These are phyloP conservation scores for Bombus sylvicola DNA, from an alignment of 1,140 invertebrate genomes.

Conservation along the genomic window DNA sequence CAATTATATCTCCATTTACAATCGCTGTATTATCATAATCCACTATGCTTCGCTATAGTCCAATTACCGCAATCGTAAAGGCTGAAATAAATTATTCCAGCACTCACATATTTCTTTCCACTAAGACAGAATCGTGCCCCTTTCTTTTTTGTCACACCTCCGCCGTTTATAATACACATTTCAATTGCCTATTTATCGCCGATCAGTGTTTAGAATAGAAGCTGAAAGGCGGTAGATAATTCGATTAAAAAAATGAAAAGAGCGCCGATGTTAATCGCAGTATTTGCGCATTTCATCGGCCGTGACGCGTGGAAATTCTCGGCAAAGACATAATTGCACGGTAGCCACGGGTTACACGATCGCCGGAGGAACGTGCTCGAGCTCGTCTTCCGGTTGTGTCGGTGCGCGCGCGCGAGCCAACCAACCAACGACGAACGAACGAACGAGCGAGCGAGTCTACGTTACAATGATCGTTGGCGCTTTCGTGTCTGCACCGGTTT, in stretches of 20 bases:
- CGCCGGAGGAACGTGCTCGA: slow-evolving; percentile 12
- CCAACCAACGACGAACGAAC: neutral
- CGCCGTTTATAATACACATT: neutral
- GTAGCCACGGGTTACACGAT: slow-evolving; percentile 24
- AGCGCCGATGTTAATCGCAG: neutral
- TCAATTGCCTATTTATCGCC: neutral
- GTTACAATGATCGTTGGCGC: slow-evolving; percentile 4
- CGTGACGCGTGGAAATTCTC: slow-evolving; percentile 16
- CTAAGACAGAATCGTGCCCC: too few species aligned
- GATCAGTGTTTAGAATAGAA: neutral
- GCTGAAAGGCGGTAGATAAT: neutral
- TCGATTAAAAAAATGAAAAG: neutral
- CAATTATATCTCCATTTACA: too few species aligned
- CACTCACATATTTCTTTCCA: neutral
- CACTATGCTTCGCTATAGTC: too few species aligned
- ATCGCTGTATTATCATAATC: too few species aligned
- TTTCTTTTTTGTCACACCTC: neutral
- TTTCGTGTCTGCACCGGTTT: slow-evolving; percentile 32
- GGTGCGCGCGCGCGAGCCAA: neutral
- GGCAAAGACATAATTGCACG: slow-evolving; percentile 47
- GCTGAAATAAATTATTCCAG: neutral
- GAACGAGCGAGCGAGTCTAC: neutral
- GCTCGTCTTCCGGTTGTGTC: neutral
- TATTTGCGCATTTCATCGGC: slow-evolving; percentile 36
- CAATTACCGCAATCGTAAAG: neutral